phyloP scores from a whole-genome alignment of 2,797 vertebrate genomes.

The Chaunax sp. region DNA sequence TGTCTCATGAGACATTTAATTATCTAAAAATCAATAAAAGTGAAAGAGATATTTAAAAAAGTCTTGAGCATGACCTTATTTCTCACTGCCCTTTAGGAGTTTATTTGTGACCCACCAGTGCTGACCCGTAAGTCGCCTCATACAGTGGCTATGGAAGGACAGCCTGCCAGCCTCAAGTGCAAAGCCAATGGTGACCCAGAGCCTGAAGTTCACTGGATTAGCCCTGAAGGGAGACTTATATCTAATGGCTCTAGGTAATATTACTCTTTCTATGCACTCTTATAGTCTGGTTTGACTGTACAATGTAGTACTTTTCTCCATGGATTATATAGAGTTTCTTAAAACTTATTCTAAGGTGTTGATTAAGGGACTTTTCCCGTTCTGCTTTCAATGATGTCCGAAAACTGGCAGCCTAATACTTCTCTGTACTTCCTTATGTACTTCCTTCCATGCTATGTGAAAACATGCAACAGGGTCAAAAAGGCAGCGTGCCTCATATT shows the following conservation, averaged over 20 bases:
- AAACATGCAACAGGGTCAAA: conserved; percentile 21
- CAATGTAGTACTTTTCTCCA: background rate
- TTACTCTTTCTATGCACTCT: background rate
- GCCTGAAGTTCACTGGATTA: conserved; percentile 87
- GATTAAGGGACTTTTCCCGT: conserved; percentile 10
- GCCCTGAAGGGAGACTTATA: conserved; percentile 84
- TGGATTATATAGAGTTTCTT: background rate
- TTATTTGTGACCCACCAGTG: conserved; percentile 91
- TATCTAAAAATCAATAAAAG: too few relatives aligned
- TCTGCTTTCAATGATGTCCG: background rate
- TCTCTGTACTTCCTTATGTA: background rate
- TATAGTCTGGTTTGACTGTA: background rate
- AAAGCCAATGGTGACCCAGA: conserved; percentile 87
- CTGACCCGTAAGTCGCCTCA: conserved; percentile 87
- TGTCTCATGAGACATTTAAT: too few relatives aligned
- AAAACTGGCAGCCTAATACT: conserved; percentile 16
- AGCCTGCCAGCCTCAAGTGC: conserved; percentile 84
- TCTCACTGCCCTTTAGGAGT: conserved; percentile 78
- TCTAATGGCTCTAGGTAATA: conserved; percentile 78
- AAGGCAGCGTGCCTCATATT: conserved; percentile 13
- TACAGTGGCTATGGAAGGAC: conserved; percentile 84
- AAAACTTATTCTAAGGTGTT: conserved; percentile 13
- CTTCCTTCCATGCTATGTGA: conserved; percentile 9
- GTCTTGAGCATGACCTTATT: background rate
- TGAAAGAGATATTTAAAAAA: background rate